These are phyloP conservation scores for Dascyllus trimaculatus DNA, from an alignment of 2,113 vertebrate genomes.

Conservation along the genomic window DNA sequence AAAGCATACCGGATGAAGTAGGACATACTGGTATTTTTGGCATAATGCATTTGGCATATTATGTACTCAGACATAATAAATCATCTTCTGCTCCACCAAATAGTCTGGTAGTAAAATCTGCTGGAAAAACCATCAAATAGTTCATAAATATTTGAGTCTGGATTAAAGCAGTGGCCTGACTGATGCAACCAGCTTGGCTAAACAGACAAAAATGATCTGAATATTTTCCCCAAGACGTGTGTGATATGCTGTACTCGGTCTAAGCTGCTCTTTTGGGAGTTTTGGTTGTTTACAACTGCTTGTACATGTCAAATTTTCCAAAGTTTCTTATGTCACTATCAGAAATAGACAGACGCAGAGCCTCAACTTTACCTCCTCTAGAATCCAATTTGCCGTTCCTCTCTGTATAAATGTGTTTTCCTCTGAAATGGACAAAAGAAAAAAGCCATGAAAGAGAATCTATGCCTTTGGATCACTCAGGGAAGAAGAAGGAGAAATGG, in stretches of 20 bases:
- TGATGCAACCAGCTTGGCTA: neutral
- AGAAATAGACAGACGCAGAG: slow-evolving; percentile 31
- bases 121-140: no score
- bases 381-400: slow-evolving; percentile 41
- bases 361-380: slow-evolving; percentile 18
- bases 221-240: neutral
- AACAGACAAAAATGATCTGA: neutral
- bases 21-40: no score
- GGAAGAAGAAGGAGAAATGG: neutral
- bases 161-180: neutral
- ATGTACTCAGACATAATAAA: no score
- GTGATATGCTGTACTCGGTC: neutral
- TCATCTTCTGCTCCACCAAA: no score
- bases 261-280: slow-evolving; percentile 6
- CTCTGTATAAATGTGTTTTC: slow-evolving; percentile 28
- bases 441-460: slow-evolving; percentile 23
- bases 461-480: neutral
- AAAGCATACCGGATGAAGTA: no score
- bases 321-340: slow-evolving; percentile 9
- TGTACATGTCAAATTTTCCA: neutral
- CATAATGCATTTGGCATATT: no score
- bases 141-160: no score
- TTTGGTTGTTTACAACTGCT: slow-evolving; percentile 15
- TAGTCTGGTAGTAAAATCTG: no score
- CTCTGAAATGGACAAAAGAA: slow-evolving; percentile 30